Conservation (phyloP, 2,113 vertebrate species). For the Neopipo cinnamomea region DNA sequence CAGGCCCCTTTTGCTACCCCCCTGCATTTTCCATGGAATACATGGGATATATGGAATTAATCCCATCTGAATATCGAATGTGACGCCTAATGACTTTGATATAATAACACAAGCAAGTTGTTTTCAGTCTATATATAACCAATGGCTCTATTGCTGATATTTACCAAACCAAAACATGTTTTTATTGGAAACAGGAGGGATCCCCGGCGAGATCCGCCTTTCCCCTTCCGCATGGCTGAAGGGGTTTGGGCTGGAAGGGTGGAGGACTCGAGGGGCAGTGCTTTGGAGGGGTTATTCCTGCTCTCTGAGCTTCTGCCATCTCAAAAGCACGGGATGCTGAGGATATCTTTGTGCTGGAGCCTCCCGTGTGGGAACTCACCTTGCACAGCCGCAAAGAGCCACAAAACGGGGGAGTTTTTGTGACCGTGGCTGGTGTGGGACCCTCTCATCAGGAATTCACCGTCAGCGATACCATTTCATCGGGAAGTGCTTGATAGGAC, state of each 20-base stretch:
- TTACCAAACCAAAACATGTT: slow-evolving; percentile 29
- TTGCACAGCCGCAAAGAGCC: not conserved
- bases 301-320: not conserved
- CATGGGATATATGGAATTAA: slow-evolving; percentile 11
- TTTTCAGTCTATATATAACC: slow-evolving; percentile 20
- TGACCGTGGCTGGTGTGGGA: not conserved
- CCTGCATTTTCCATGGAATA: slow-evolving; percentile 45
- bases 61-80: not conserved
- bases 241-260: too few relatives aligned
- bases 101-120: slow-evolving; percentile 29
- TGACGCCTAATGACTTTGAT: slow-evolving; percentile 55
- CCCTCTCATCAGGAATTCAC: not conserved
- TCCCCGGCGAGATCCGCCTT: not conserved
- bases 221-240: not conserved
- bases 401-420: not conserved
- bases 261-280: not conserved
- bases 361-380: not conserved
- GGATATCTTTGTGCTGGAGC: accelerated
- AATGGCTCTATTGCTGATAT: not conserved
- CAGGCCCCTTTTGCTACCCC: slow-evolving; percentile 23
- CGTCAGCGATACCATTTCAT: too few relatives aligned
- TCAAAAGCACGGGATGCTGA: accelerated
- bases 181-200: slow-evolving; percentile 51
- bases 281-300: not conserved
- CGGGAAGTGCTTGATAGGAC: not conserved